A percentile compares a stretch with the other conserved stretches of the same genome.
These are phyloP conservation scores for Eupeodes latifasciatus DNA, from an alignment of 2,888 invertebrate genomes.

Conservation along the genomic window DNA sequence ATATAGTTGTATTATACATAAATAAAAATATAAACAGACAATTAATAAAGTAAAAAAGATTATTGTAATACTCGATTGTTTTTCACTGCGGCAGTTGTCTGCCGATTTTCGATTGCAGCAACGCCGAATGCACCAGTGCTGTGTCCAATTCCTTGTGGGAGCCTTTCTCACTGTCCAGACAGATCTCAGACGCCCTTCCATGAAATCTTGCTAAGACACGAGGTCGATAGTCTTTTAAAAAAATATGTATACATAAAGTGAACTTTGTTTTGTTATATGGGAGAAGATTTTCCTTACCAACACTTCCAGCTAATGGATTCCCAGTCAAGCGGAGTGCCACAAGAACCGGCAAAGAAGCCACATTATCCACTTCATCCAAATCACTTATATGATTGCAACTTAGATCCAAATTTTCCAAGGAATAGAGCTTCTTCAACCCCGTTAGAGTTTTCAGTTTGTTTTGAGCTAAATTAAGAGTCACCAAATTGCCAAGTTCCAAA, in stretches of 20 bases:
- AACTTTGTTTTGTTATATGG: neutral
- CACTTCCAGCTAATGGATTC: conserved; percentile 91
- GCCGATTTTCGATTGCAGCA: conserved; percentile 85
- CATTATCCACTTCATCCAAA: conserved; percentile 91
- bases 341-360: conserved; percentile 93
- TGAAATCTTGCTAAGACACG: conserved; percentile 95
- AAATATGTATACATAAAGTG: neutral
- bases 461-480: conserved; percentile 92
- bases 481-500: conserved; percentile 93
- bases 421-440: conserved; percentile 93
- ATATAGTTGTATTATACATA: conserved; percentile 53
- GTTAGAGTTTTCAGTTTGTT: conserved; percentile 90
- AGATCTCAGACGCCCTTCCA: conserved; percentile 91
- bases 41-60: conserved; percentile 42
- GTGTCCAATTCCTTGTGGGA: conserved; percentile 96
- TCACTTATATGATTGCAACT: conserved; percentile 93
- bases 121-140: conserved; percentile 94
- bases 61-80: conserved; percentile 4
- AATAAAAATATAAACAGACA: conserved; percentile 55
- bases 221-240: conserved; percentile 91
- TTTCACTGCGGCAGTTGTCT: conserved; percentile 66
- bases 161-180: conserved; percentile 94
- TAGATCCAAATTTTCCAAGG: conserved; percentile 93
- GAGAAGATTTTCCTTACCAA: conserved; percentile 79
- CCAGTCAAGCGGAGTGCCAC: conserved; percentile 94